A percentile compares a stretch with the other conserved stretches of the same genome.
Conservation (phyloP, 2,888 invertebrate genomes). For the Nemotelus nigrinus region DNA sequence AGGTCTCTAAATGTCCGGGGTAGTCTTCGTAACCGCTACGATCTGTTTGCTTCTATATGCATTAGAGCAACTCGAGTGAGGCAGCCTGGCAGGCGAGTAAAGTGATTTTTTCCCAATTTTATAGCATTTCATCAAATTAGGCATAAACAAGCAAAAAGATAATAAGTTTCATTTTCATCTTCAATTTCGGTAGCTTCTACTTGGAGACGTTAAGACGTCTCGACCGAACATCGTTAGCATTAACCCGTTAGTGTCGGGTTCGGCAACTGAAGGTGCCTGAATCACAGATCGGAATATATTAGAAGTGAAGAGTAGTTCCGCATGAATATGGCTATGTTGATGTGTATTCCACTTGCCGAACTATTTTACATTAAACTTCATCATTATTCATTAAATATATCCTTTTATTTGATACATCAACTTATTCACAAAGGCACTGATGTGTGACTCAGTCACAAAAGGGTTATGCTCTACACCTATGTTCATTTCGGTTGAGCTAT, state of each 20-base stretch:
- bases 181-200: conserved; percentile 29
- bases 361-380: no score
- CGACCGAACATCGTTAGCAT: neutral
- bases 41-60: neutral
- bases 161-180: conserved; percentile 34
- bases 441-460: neutral
- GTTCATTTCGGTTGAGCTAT: neutral
- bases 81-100: conserved; percentile 10
- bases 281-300: no score
- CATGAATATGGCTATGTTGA: no score
- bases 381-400: no score
- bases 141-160: conserved; percentile 11
- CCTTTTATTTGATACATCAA: no score
- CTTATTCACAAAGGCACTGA: no score
- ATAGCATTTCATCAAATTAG: conserved; percentile 40
- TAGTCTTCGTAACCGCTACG: neutral
- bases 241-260: neutral
- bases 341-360: no score
- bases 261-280: no score
- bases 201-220: conserved; percentile 23
- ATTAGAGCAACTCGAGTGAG: neutral
- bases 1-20: conserved; percentile 16
- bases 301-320: no score
- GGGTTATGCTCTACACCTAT: conserved; percentile 16
- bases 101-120: conserved; percentile 18